Evolutionary conservation across 2,888 invertebrate genomes (phyloP).

Genomic region (Monopis laevigella): DNA sequence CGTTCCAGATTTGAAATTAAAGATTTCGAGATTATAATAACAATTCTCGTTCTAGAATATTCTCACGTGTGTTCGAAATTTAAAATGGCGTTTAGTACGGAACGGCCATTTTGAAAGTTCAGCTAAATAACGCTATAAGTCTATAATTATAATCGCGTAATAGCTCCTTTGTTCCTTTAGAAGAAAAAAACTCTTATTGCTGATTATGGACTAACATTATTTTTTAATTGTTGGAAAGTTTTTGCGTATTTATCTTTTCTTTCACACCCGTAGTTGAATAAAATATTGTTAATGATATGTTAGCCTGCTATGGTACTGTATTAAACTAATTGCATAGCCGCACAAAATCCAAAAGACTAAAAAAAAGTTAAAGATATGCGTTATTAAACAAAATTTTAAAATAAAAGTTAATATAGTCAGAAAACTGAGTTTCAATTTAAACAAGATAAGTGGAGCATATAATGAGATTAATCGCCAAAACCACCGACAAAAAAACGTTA

Average conservation of each 20-base stretch:
- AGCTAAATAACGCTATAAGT: slow-evolving; percentile 2
- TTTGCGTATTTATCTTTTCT: not conserved
- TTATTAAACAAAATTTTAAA: too few species aligned
- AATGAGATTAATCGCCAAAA: too few species aligned
- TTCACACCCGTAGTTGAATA: not conserved
- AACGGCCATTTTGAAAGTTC: slow-evolving; percentile 1
- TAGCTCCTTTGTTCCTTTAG: slow-evolving; percentile 2
- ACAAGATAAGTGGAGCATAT: too few species aligned
- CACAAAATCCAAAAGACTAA: too few species aligned
- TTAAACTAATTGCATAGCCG: too few species aligned
- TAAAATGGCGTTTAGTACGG: not conserved
- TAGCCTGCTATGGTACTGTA: too few species aligned
- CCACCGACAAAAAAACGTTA: too few species aligned
- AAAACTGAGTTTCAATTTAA: too few species aligned
- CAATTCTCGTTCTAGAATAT: not conserved
- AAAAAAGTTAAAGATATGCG: too few species aligned
- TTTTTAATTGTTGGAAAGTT: slow-evolving; percentile 9
- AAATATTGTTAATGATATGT: too few species aligned
- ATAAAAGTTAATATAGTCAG: too few species aligned
- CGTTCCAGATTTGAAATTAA: slow-evolving; percentile 35
- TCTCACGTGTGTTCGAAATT: slow-evolving; percentile 3
- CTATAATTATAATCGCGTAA: slow-evolving; percentile 6
- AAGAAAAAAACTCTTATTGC: not conserved
- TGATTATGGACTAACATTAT: not conserved
- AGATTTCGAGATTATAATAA: slow-evolving; percentile 27